Evolutionary conservation across 1,140 invertebrate species (phyloP).

Genomic region (Drosophila sp.): DNA sequence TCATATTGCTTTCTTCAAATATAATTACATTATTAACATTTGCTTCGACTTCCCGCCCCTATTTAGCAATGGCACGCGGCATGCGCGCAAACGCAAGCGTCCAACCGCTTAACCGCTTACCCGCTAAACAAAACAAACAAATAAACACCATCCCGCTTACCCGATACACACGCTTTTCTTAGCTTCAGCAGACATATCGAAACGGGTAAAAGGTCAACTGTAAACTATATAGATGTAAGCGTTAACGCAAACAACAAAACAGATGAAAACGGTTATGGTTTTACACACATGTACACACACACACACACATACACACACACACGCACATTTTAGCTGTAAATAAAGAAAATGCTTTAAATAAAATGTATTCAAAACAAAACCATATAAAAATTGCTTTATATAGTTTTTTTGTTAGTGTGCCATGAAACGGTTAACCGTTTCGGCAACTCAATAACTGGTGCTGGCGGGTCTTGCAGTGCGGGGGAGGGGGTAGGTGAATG

Average conservation of each 20-base stretch:
- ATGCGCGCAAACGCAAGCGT: slow-evolving; percentile 63
- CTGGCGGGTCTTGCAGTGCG: too few species aligned
- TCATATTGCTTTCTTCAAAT: slow-evolving; percentile 6
- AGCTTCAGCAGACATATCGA: slow-evolving; percentile 31
- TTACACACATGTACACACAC: slow-evolving; percentile 12
- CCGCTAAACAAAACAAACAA: slow-evolving; percentile 44
- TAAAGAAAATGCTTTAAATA: slow-evolving; percentile 67
- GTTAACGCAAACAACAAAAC: slow-evolving; percentile 3
- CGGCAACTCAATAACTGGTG: neutral
- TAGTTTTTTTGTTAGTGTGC: neutral
- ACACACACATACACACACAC: slow-evolving; percentile 16
- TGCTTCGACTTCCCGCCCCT: slow-evolving; percentile 55
- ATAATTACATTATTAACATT: slow-evolving; percentile 47
- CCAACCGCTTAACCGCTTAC: slow-evolving; percentile 64
- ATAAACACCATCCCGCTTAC: slow-evolving; percentile 33
- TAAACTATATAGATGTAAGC: slow-evolving; percentile 35
- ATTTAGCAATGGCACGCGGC: slow-evolving; percentile 74
- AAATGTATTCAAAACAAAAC: slow-evolving; percentile 28
- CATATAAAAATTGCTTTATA: slow-evolving; percentile 7
- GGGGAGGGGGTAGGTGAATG: neutral
- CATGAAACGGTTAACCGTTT: slow-evolving; percentile 37
- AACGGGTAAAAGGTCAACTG: slow-evolving; percentile 57
- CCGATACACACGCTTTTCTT: slow-evolving; percentile 38
- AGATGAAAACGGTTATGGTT: slow-evolving; percentile 54
- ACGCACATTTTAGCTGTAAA: slow-evolving; percentile 56